These are phyloP conservation scores for Brachionus angularis DNA, from an alignment of 1,140 invertebrate species.

Conservation along the genomic window DNA sequence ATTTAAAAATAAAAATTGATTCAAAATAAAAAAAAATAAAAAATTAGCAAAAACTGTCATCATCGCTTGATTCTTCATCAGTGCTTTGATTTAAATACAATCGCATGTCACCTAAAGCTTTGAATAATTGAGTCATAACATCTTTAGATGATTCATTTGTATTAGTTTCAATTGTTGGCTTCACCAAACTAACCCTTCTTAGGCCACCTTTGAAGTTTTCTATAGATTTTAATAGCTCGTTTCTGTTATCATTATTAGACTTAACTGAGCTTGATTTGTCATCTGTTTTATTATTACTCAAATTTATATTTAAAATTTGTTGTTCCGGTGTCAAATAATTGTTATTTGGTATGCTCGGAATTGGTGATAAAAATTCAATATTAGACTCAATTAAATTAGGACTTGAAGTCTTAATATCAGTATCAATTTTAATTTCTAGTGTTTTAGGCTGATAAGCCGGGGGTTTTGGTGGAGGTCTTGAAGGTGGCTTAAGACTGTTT, in stretches of 20 bases:
- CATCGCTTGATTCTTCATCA: slow-evolving; percentile 21
- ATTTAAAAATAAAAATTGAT: background rate
- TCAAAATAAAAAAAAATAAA: slow-evolving; percentile 15
- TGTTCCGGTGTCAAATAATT: slow-evolving; percentile 7
- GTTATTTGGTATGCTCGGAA: background rate
- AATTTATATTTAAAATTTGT: background rate
- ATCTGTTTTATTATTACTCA: background rate
- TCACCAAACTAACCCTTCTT: background rate
- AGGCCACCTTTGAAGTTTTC: slow-evolving; percentile 32
- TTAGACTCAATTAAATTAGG: too few relatives aligned
- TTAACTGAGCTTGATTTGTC: slow-evolving; percentile 5
- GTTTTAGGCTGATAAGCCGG: background rate
- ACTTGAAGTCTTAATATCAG: background rate
- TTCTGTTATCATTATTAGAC: background rate
- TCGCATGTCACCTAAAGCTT: slow-evolving; percentile 9
- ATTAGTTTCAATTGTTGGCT: background rate
- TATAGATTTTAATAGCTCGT: slow-evolving; percentile 21
- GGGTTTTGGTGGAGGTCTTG: slow-evolving; percentile 25
- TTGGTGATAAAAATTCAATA: slow-evolving; percentile 12
- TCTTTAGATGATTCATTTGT: background rate
- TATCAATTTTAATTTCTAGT: background rate
- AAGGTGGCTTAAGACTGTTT: slow-evolving; percentile 28
- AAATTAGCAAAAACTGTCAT: slow-evolving; percentile 13
- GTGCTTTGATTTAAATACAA: slow-evolving; percentile 26
- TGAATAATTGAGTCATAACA: slow-evolving; percentile 17